A percentile compares a stretch with the other conserved stretches of the same genome.
Evolutionary conservation across 2,113 vertebrate genomes (phyloP).

Genomic region (Neomonachus schauinslandi): DNA sequence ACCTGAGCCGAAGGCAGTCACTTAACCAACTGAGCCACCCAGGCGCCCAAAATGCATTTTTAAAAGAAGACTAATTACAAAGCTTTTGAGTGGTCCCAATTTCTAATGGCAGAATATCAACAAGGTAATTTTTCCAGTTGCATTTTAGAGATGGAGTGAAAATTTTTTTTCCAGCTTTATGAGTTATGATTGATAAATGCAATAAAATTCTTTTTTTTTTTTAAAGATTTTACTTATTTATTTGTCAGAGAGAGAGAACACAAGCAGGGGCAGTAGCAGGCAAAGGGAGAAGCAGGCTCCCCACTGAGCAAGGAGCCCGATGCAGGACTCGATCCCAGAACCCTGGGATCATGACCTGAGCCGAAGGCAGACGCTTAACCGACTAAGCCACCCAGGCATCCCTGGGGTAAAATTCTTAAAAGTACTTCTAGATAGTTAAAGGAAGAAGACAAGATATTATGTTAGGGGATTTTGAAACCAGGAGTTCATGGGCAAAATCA

Average conservation of each 20-base stretch:
- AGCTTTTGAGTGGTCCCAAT: neutral
- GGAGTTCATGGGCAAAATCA: neutral
- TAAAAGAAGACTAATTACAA: neutral
- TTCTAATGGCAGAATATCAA: conserved; percentile 13
- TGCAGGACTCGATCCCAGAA: too few species aligned
- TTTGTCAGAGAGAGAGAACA: too few species aligned
- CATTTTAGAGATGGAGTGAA: neutral
- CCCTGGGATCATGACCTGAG: too few species aligned
- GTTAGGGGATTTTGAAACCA: neutral
- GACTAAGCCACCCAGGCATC: too few species aligned
- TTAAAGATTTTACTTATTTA: too few species aligned
- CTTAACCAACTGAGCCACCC: too few species aligned
- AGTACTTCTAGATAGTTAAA: neutral
- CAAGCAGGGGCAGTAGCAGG: too few species aligned
- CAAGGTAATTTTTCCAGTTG: conserved; percentile 6
- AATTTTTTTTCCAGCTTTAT: neutral
- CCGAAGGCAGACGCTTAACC: too few species aligned
- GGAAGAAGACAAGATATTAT: neutral
- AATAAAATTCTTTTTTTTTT: neutral
- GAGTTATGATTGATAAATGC: neutral
- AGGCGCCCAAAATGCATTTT: neutral
- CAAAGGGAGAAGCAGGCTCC: too few species aligned
- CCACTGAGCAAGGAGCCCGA: too few species aligned
- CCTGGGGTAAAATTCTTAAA: neutral
- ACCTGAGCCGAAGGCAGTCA: too few species aligned